These are phyloP conservation scores for Penaeus monodon DNA, from an alignment of 2,888 invertebrate species.

Conservation along the genomic window DNA sequence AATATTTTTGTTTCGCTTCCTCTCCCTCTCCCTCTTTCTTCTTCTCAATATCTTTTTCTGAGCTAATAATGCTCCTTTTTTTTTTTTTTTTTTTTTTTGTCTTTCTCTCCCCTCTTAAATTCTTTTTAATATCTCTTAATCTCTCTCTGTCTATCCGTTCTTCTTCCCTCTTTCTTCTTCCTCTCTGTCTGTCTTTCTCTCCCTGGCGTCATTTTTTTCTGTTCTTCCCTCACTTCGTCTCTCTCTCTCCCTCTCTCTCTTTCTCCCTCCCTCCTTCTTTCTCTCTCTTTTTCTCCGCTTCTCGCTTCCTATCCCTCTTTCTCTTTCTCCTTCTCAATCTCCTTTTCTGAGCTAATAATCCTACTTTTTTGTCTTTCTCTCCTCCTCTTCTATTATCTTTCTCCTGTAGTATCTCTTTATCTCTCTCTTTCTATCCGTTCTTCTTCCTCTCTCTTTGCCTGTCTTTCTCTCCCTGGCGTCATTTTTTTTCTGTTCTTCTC, in stretches of 20 bases:
- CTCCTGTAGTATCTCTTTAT: no score
- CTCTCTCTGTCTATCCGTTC: neutral
- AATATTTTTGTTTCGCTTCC: neutral
- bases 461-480: no score
- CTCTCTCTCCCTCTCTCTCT: neutral
- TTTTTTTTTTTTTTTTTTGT: no score
- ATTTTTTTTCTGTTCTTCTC: no score
- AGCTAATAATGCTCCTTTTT: no score
- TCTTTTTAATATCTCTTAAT: neutral
- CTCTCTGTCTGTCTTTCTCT: no score
- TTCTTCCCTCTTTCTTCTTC: neutral
- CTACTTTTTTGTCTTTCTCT: neutral
- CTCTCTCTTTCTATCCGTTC: neutral
- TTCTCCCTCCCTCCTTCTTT: neutral
- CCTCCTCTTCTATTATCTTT: no score
- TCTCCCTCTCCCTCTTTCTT: conserved; percentile 1
- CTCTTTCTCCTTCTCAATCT: conserved; percentile 32
- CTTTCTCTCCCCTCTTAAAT: neutral
- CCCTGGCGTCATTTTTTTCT: neutral
- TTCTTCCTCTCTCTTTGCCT: no score
- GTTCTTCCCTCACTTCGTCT: neutral
- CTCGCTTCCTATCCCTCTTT: conserved; percentile 21
- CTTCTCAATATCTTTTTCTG: no score
- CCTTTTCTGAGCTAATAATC: no score
- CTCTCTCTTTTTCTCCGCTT: neutral